Percentiles rank a stretch among this genome's conserved stretches.
Conservation (phyloP, 2,797 vertebrate species). For the Tolypeutes matacus region DNA sequence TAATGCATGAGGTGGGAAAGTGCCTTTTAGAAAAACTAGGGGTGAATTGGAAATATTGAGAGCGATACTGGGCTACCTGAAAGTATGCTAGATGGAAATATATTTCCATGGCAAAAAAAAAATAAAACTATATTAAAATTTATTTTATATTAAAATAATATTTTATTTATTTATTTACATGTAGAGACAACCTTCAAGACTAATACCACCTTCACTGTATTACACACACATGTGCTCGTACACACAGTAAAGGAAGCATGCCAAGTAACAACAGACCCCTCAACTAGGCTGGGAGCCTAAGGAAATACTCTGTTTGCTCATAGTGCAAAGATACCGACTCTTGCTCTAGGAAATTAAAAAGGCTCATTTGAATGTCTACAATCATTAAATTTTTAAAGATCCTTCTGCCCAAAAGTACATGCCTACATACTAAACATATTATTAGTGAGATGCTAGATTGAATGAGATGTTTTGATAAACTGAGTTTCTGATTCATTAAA, state of each 20-base stretch:
- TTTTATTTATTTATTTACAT: neutral
- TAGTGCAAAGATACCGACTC: neutral
- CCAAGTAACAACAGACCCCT: conserved; percentile 1
- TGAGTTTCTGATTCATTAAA: conserved; percentile 47
- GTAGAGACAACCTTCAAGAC: neutral
- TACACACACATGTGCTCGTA: neutral
- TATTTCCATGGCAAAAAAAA: neutral
- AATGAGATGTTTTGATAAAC: conserved; percentile 44
- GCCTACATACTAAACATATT: neutral
- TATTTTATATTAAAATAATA: neutral
- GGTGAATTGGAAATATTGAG: neutral
- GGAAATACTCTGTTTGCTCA: neutral
- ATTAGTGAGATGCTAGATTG: neutral
- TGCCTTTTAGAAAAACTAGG: conserved; percentile 18
- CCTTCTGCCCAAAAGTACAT: neutral
- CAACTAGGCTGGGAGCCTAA: neutral
- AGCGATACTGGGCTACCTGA: neutral
- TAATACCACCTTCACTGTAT: neutral
- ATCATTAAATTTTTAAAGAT: neutral
- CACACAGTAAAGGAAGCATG: neutral
- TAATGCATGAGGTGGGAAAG: conserved; percentile 72
- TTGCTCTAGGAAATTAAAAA: conserved; percentile 44
- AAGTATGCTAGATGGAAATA: neutral
- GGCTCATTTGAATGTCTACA: neutral
- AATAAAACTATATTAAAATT: neutral